These are phyloP conservation scores for Drosophila meridionalis DNA, from an alignment of 2,888 invertebrate species.

Conservation along the genomic window DNA sequence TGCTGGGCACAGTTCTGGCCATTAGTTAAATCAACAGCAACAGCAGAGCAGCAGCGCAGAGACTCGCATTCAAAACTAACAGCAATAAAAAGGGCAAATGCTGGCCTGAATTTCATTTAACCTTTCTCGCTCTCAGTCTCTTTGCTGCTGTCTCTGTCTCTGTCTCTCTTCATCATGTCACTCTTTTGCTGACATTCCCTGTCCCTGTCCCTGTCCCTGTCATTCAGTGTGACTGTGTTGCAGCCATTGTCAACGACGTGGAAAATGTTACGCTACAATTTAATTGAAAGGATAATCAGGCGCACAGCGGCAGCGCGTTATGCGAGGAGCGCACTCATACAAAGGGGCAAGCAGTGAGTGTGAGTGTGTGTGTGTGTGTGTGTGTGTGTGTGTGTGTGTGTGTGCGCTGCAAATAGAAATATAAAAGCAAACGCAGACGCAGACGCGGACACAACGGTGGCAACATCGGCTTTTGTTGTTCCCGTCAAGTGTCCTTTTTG, in stretches of 20 bases:
- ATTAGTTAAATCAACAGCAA: slow-evolving; percentile 67
- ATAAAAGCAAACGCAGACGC: slow-evolving; percentile 54
- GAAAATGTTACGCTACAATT: slow-evolving; percentile 82
- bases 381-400: slow-evolving; percentile 16
- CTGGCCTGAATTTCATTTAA: slow-evolving; percentile 40
- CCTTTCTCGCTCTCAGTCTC: slow-evolving; percentile 9
- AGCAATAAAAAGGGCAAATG: slow-evolving; percentile 29
- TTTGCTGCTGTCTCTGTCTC: background rate
- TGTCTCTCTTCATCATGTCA: slow-evolving; percentile 6
- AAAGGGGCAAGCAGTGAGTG: slow-evolving; percentile 22
- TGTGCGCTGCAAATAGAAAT: slow-evolving; percentile 69
- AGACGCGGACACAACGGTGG: slow-evolving; percentile 42
- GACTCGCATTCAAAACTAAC: slow-evolving; percentile 18
- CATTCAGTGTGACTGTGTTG: slow-evolving; percentile 41
- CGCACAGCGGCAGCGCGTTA: slow-evolving; percentile 62
- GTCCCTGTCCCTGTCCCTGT: slow-evolving; percentile 1
- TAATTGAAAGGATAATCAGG: slow-evolving; percentile 83
- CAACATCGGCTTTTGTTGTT: slow-evolving; percentile 75
- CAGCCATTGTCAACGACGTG: slow-evolving; percentile 70
- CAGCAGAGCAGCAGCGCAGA: slow-evolving; percentile 8
- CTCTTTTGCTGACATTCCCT: too few relatives aligned
- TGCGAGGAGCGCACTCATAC: slow-evolving; percentile 62
- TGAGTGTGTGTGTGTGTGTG: slow-evolving; percentile 31
- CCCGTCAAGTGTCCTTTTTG: slow-evolving; percentile 78
- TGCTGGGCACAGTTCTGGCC: slow-evolving; percentile 35